These are phyloP conservation scores for Onychostoma macrolepis DNA, from an alignment of 2,113 vertebrate species.

Conservation along the genomic window DNA sequence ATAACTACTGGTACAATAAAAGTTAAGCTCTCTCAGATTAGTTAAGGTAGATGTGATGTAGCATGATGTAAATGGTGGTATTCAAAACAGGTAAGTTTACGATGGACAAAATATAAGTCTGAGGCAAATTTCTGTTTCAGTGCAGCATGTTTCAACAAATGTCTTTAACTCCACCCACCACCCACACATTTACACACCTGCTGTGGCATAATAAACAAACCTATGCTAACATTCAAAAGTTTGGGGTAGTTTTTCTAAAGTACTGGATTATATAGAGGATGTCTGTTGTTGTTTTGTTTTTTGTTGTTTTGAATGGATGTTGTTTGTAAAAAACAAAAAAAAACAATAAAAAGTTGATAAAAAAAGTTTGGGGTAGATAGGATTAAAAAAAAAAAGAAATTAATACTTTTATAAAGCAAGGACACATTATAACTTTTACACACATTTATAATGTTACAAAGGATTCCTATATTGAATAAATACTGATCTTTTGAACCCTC, in stretches of 20 bases:
- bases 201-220: neutral
- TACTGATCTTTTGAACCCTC: neutral
- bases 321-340: too few relatives aligned
- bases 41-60: neutral
- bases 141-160: neutral
- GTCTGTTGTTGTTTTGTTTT: too few relatives aligned
- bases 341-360: too few relatives aligned
- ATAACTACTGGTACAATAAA: neutral
- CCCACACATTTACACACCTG: neutral
- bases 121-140: neutral
- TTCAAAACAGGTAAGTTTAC: neutral
- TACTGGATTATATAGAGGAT: too few relatives aligned
- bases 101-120: neutral
- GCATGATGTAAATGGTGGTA: neutral
- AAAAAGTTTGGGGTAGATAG: too few relatives aligned
- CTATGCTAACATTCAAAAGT: neutral
- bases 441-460: neutral
- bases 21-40: neutral
- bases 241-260: too few relatives aligned
- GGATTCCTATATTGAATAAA: neutral
- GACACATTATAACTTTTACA: neutral
- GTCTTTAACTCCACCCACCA: conserved; percentile 14
- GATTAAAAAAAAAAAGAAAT: neutral
- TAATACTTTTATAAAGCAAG: neutral
- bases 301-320: too few relatives aligned